phyloP scores from a whole-genome alignment of 2,113 vertebrate species.

The Lontra canadensis region DNA sequence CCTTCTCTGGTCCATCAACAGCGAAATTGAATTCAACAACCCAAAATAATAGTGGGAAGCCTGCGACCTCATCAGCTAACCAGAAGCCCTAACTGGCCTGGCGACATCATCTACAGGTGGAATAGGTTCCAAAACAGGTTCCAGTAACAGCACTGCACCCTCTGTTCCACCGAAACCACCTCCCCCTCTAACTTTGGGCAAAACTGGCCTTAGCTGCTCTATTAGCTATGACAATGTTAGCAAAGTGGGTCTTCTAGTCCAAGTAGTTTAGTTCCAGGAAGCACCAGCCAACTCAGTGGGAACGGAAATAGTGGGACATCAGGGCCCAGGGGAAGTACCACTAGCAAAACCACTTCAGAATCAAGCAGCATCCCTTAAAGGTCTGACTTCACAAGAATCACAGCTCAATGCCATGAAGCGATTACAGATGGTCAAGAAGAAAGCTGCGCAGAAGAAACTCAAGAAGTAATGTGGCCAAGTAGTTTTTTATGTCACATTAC shows the following conservation, averaged over 20 bases:
- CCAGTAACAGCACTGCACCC: constrained; percentile 81
- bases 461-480: constrained; percentile 88
- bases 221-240: constrained; percentile 92
- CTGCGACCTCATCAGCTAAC: constrained; percentile 84
- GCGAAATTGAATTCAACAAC: constrained; percentile 90
- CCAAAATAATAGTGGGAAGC: constrained; percentile 87
- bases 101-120: constrained; percentile 89
- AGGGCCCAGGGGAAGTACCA: constrained; percentile 61
- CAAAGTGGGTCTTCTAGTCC: constrained; percentile 89
- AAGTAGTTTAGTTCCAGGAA: constrained; percentile 79
- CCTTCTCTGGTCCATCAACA: constrained; percentile 87
- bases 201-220: constrained; percentile 92
- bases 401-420: constrained; percentile 98
- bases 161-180: constrained; percentile 89
- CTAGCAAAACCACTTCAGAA: constrained; percentile 84
- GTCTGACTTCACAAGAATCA: constrained; percentile 95
- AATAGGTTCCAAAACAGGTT: constrained; percentile 87
- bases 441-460: constrained; percentile 97
- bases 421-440: constrained; percentile 98
- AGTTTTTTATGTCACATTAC: neutral
- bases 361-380: constrained; percentile 86
- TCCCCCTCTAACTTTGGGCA: constrained; percentile 94
- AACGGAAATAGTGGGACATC: constrained; percentile 83
- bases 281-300: constrained; percentile 75
- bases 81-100: constrained; percentile 94